phyloP scores from a whole-genome alignment of 2,797 vertebrate species.

The Oophaga sylvatica region DNA sequence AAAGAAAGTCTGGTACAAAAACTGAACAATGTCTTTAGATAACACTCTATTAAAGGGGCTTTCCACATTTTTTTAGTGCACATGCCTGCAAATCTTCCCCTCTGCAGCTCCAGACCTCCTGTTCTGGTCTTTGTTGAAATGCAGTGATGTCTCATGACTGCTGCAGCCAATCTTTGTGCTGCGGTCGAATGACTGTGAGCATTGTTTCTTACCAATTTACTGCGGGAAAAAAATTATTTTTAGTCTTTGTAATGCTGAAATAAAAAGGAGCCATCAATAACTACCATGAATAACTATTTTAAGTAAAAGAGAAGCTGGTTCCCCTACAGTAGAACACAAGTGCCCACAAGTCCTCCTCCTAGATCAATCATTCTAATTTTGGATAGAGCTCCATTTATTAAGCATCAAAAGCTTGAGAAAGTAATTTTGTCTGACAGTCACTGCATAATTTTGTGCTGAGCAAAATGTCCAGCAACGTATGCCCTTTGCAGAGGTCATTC shows the following conservation, averaged over 20 bases:
- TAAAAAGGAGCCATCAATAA: background rate
- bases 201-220: background rate
- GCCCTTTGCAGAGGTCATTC: background rate
- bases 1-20: too few relatives aligned
- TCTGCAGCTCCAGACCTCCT: too few relatives aligned
- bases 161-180: too few relatives aligned
- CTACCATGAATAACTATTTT: background rate
- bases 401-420: slow-evolving; percentile 7
- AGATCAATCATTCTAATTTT: background rate
- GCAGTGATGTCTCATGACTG: too few relatives aligned
- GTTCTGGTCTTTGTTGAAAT: too few relatives aligned
- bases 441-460: slow-evolving; percentile 31
- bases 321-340: background rate
- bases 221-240: background rate
- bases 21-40: too few relatives aligned
- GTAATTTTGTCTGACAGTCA: slow-evolving; percentile 12
- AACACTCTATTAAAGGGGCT: too few relatives aligned
- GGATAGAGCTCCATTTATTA: background rate
- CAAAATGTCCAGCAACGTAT: slow-evolving; percentile 10
- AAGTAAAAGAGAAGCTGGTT: background rate
- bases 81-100: too few relatives aligned
- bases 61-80: too few relatives aligned
- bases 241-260: background rate
- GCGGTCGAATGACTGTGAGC: background rate
- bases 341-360: background rate